Base-by-base conservation (phyloP, 1,140 invertebrate genomes). In the Conopomorpha cramerella region DNA sequence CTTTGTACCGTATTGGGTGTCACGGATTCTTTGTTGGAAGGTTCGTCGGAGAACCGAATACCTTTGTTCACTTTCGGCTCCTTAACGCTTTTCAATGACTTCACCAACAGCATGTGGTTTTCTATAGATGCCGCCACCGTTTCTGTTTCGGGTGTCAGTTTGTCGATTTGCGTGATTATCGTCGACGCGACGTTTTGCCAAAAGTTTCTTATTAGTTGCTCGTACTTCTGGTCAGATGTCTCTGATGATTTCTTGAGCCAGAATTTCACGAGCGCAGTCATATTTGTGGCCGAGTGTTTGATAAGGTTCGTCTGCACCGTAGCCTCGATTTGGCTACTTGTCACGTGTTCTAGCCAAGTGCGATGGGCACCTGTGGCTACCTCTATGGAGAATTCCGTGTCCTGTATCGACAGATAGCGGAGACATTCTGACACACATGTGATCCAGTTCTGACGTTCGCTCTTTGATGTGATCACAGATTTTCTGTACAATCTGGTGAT, bases 151-250 rank as follows among this genome's bases (percentile, higher is more conserved):
- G 38, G 17, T 0, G 54, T 16, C 10, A 50, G 36, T 28, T 44
- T 46, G 19, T 59, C 56, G 1, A 67, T 50, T 15, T 60, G 55
- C 2, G 42, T 15, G 0, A 43, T 18, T 1, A 63, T 18, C 0
- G 52, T 58, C 0, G 55, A 46, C 2, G 48, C 45, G 8, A 63
- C 34, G 41, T 65, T 71, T 13, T 57, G 56, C 66, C 66, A 71
- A 34, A 54, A 61, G 30, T 61, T 60, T 31, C 59, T 43, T 0
- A 55, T 28, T 1, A 71, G 33, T 16, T 59, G 59, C 12, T 63
- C 61, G 36, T 46, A 65, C 33, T 49, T 53, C 0, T 62, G 50
- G 7, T 29, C 36, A 18, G 45, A 41, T 0, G 11, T 31, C 34
- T 55, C 45, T n/a, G 42, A 32, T n/a, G 45, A 41, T 14, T 52